Evolutionary conservation across 2,113 vertebrate species (phyloP), one percentile per base, ranked within the genome.

Genomic region (Mobula hypostoma): DNA sequence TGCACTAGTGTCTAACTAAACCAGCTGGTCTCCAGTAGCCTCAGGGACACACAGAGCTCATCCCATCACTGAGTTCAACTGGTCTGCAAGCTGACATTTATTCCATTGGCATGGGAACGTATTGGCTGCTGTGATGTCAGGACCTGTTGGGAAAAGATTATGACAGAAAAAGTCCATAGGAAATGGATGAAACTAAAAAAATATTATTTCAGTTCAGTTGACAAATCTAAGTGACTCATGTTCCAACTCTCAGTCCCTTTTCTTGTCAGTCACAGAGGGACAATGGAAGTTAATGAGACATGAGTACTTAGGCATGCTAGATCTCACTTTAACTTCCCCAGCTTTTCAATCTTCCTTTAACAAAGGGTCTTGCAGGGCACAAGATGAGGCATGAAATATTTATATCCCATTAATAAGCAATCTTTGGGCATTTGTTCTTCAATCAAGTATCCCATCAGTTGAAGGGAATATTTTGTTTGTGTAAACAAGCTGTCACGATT

Each of bases 291-390:
- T 88, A 88, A 63, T 88, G 83, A 88, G 58, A 63, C 58, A 17
- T 88, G 83, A 56, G 27, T 88, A 63, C 83, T 88, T 88, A 88
- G 58, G 56, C 83, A 88, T 61, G 29, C 56, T 27, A 88, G 12
- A 88, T 63, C 83, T 63, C 58, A 88, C 12, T 88, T 63, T 61
- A 88, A 88, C 83, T 88, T 48, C 83, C 83, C 83, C 29, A n/a
- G 56, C 58, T 63, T 58, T 56, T 88, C 83, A 88, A 88, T 88
- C 83, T 88, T 88, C 29, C 83, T 63, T 88, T 61, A 88, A 88
- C 83, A n/a, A 88, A 88, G 58, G 83, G 27, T 63, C 58, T 88
- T 63, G 58, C 27, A n/a, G 27, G 29, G 27, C 5, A 15, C 58
- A 29, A 32, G 58, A 63, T 88, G 83, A 88, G 83, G 58, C 83